Conservation (phyloP, 2,113 vertebrate species). For the Leucoraja erinaceus region DNA sequence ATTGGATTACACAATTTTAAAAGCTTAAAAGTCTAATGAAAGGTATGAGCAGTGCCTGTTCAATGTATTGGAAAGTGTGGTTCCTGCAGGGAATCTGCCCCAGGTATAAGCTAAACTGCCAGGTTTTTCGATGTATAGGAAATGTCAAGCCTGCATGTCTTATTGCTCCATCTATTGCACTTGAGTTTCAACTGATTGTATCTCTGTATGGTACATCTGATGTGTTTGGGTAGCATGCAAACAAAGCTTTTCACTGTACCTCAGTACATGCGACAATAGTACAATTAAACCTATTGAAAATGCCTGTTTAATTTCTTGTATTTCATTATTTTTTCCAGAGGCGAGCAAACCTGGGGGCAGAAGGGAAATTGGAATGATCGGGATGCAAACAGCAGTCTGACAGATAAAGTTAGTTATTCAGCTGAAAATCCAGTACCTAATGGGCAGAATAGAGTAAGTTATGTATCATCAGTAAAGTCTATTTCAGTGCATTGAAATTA, state of each 20-base stretch:
- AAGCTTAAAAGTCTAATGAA: not conserved
- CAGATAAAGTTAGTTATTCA: constrained; percentile 49
- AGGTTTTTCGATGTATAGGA: too few relatives aligned
- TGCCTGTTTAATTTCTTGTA: not conserved
- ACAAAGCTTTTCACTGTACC: too few relatives aligned
- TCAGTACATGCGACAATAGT: too few relatives aligned
- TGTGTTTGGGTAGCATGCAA: too few relatives aligned
- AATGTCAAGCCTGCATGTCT: too few relatives aligned
- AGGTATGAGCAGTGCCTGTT: not conserved
- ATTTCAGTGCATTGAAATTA: not conserved
- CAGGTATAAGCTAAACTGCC: too few relatives aligned
- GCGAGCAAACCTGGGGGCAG: constrained; percentile 54
- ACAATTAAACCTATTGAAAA: not conserved
- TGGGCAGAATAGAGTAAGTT: constrained; percentile 12
- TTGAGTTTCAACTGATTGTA: too few relatives aligned
- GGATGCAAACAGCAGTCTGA: constrained; percentile 52
- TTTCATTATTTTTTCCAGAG: constrained; percentile 49
- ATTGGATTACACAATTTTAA: not conserved
- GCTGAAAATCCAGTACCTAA: not conserved
- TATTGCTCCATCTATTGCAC: too few relatives aligned
- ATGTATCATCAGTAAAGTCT: not conserved
- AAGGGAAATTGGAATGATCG: constrained; percentile 59
- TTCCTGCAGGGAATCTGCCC: too few relatives aligned
- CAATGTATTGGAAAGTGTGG: not conserved
- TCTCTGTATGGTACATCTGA: too few relatives aligned